Base-by-base conservation (phyloP, 1,140 invertebrate genomes). In the Hesperophylax magnus region DNA sequence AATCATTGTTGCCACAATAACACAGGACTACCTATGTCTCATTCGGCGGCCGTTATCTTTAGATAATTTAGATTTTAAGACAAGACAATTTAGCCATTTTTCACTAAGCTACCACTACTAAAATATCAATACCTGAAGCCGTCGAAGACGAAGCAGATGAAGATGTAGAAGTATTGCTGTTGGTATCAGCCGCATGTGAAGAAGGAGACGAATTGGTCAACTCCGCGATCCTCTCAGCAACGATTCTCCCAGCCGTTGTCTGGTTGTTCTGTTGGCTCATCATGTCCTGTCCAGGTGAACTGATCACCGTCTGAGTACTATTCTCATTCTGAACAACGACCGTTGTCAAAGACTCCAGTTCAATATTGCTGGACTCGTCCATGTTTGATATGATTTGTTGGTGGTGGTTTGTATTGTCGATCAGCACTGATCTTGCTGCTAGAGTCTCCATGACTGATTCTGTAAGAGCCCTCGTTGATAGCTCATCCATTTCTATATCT, bases 371-470 rank as follows among this genome's bases (percentile, higher is more conserved):
- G 8, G 77, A 71, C 8, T 83, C 87, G 5, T 84, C 83, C 2
- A 86, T 83, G 20, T 88, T 53, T 7, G 34, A 86, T 9, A 83
- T 78, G 2, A 87, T 83, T 24, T 88, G 88, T 27, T 76, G 77
- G 8, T 79, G 79, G 14, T n/a, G 18, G 22, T 39, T 14, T 0
- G 87, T 86, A 76, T 89, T 89, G 79, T 90, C 89, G 47, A 90
- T 89, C 78, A 90, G 89, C 6, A 90, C 89, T 0, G 89, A 90
- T 0, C 89, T 85, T 8, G 89, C 89, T 1, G 89, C 89, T 0
- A 90, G 85, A 2, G 88, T 89, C 84, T 90, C 89, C 89, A 90
- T 90, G 2, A 90, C 89, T 65, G 88, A 89, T 76, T 90, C 89
- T 1, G 89, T 89, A 31, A 90, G 69, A 3, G 89, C 89, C 0